A percentile compares a stretch with the other conserved stretches of the same genome.
These are phyloP conservation scores for Brevipalpus yothersi DNA, from an alignment of 1,140 invertebrate genomes.

Conservation along the genomic window DNA sequence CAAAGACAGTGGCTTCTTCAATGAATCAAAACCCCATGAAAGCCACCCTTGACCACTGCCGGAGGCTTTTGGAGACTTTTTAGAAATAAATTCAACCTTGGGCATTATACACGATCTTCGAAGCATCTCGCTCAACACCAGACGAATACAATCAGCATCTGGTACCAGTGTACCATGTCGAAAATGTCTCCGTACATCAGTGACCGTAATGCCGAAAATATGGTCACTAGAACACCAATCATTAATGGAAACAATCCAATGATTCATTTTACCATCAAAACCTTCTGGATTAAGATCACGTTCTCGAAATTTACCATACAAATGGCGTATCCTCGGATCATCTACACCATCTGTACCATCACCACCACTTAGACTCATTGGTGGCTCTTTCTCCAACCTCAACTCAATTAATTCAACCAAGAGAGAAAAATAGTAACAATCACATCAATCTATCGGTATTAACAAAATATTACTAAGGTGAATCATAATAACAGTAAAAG, in stretches of 20 bases:
- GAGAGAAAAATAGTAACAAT: no score
- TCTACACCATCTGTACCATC: no score
- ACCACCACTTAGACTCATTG: no score
- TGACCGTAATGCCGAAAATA: conserved; percentile 27
- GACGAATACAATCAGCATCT: conserved; percentile 1
- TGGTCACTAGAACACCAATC: conserved; percentile 29
- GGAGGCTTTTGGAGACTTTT: not conserved
- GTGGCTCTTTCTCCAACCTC: no score
- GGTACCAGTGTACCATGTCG: conserved; percentile 18
- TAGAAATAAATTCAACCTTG: not conserved
- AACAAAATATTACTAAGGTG: no score
- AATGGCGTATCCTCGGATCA: not conserved
- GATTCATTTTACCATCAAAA: conserved; percentile 42
- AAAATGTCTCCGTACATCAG: conserved; percentile 32
- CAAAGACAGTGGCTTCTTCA: not conserved
- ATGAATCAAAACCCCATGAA: not conserved
- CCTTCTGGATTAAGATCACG: conserved; percentile 35
- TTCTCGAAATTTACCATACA: conserved; percentile 39
- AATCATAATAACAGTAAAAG: no score
- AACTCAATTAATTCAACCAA: no score
- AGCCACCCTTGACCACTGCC: not conserved
- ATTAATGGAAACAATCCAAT: conserved; percentile 37
- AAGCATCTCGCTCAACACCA: not conserved
- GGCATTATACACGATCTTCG: not conserved
- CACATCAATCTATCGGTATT: no score